Conservation (phyloP, 2,113 vertebrate genomes). For the Sapajus apella region DNA sequence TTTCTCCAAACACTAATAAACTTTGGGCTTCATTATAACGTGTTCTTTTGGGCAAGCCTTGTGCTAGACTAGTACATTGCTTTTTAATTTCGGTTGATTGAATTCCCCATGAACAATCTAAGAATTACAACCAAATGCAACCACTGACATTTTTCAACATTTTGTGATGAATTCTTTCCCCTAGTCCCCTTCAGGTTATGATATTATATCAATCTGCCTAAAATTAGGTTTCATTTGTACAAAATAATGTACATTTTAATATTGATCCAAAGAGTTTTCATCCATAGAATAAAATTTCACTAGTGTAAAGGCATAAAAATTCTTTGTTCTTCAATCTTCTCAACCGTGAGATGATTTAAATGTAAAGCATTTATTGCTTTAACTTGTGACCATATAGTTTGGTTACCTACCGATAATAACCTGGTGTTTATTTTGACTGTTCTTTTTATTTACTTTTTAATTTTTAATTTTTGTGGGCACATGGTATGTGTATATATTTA, state of each 20-base stretch:
- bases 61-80: background rate
- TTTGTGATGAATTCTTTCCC: background rate
- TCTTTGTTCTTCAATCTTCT: background rate
- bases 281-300: background rate
- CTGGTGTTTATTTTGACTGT: background rate
- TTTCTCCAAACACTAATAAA: background rate
- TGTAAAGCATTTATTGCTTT: constrained; percentile 23
- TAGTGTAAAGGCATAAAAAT: background rate
- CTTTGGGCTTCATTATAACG: background rate
- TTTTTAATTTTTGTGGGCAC: background rate
- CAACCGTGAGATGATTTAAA: background rate
- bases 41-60: background rate
- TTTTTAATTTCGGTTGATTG: background rate
- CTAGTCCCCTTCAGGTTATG: background rate
- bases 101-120: background rate
- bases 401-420: background rate
- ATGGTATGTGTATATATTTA: background rate
- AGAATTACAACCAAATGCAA: background rate
- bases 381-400: background rate
- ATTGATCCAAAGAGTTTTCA: background rate
- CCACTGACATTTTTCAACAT: background rate
- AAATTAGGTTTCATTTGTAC: background rate
- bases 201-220: background rate
- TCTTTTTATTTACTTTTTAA: background rate
- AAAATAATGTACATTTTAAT: background rate